Evolutionary conservation across 2,113 vertebrate genomes (phyloP).

Genomic region (Saguinus midas): DNA sequence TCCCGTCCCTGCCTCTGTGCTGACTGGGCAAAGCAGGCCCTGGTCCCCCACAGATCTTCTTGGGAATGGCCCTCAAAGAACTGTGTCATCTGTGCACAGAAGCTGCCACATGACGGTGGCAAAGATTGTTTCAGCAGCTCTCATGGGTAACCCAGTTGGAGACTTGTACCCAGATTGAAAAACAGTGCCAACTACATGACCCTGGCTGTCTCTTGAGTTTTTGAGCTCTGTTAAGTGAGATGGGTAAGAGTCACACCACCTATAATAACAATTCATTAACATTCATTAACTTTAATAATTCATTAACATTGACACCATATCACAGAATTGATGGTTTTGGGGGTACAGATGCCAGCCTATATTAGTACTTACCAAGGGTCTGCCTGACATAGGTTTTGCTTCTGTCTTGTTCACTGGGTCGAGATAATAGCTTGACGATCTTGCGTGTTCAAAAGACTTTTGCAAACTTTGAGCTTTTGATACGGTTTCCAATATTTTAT

Average conservation of each 20-base stretch:
- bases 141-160: accelerated
- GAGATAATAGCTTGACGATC: neutral
- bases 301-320: neutral
- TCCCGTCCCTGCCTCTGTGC: neutral
- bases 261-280: neutral
- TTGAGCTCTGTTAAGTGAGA: neutral
- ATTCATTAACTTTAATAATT: neutral
- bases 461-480: neutral
- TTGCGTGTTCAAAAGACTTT: neutral
- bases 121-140: neutral
- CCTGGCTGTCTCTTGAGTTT: neutral
- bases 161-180: neutral
- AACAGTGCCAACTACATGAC: accelerated
- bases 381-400: neutral
- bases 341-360: neutral
- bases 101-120: neutral
- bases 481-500: neutral
- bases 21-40: neutral
- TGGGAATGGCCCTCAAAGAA: neutral
- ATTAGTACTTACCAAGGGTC: neutral
- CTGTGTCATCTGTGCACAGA: neutral
- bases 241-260: neutral
- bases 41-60: neutral
- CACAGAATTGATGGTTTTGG: neutral
- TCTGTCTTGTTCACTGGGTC: neutral